Percentiles rank a stretch among this genome's conserved stretches.
Evolutionary conservation across 1,140 invertebrate genomes (phyloP).

Genomic region (Cardiocondyla obscurior): DNA sequence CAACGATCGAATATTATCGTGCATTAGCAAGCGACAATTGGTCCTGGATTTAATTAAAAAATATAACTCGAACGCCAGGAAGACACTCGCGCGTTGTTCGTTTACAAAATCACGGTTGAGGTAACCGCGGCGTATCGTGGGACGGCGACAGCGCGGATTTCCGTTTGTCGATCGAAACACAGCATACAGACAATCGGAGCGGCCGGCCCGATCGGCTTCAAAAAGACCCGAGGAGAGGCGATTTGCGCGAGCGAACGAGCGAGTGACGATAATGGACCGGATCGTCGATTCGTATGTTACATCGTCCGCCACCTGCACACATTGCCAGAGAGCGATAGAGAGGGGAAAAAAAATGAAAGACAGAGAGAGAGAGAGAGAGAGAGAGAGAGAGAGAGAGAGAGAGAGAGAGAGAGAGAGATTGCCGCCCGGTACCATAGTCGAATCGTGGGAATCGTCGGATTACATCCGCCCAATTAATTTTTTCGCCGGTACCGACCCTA

Average conservation of each 20-base stretch:
- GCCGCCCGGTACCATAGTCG: constrained; percentile 70
- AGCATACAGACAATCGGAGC: constrained; percentile 49
- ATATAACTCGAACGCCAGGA: neutral
- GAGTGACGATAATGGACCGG: constrained; percentile 77
- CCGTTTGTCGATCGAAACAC: constrained; percentile 60
- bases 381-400: constrained; percentile 13
- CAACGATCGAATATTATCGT: too few relatives aligned
- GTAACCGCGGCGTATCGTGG: neutral
- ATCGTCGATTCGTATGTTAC: constrained; percentile 75
- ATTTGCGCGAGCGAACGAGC: constrained; percentile 70
- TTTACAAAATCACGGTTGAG: neutral
- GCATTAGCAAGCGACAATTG: too few relatives aligned
- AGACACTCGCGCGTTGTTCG: neutral
- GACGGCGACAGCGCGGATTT: constrained; percentile 59
- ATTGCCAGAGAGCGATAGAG: neutral
- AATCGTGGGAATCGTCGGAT: constrained; percentile 80
- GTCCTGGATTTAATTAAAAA: too few relatives aligned
- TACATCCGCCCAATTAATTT: constrained; percentile 76
- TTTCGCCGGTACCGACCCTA: constrained; percentile 67
- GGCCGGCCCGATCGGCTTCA: constrained; percentile 32
- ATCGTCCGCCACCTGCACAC: constrained; percentile 42
- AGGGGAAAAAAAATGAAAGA: too few relatives aligned
- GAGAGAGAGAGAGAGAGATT: constrained; percentile 16
- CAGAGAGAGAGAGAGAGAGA: neutral
- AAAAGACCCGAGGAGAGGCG: constrained; percentile 53